Evolutionary conservation across 2,797 vertebrate species (phyloP), one percentile per base, ranked within the genome.

Genomic region (Hozukius guyotensis): DNA sequence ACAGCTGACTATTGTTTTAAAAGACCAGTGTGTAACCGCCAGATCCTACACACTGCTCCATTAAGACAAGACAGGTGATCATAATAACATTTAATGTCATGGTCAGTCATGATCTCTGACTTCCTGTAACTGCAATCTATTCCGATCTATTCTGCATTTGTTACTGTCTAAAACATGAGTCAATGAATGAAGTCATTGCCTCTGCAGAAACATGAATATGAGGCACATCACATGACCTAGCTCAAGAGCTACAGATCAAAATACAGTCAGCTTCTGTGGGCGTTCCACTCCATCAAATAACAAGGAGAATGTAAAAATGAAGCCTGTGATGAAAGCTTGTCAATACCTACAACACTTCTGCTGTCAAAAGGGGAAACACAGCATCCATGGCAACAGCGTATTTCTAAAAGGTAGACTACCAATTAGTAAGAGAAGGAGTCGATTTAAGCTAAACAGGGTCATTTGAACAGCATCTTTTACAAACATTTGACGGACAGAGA

Each of bases 181-280:
- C n/a, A 64, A 10, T 64, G 34, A 55, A 25, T 14, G 18, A 42
- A 29, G 3, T 73, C 24, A 9, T 2, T 60, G 8, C 55, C 9
- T 72, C 38, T 34, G 38, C 77, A 76, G 61, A 56, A 82, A 72
- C 10, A 36, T 75, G 20, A 25, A 72, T 52, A 8, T 22, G 4
- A 8, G 29, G 29, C 31, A 29, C 63, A 69, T 67, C 16, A 42
- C 62, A n/a, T 42, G 62, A 65, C 61, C 32, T 70, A 24, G 32
- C 68, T 75, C 31, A 27, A 9, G 65, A 73, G 46, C 62, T 49
- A 14, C 3, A 49, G 53, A 78, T 65, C 52, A 83, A 75, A 87
- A 56, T 69, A 8, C 67, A 61, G 61, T 16, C 56, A 52, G 49
- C 24, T 1, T 78, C 38, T 64, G 78, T 63, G 42, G 66, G 42